A percentile compares a stretch with the other conserved stretches of the same genome.
These are phyloP conservation scores for Chionoecetes opilio DNA, from an alignment of 1,140 invertebrate species.

Conservation along the genomic window DNA sequence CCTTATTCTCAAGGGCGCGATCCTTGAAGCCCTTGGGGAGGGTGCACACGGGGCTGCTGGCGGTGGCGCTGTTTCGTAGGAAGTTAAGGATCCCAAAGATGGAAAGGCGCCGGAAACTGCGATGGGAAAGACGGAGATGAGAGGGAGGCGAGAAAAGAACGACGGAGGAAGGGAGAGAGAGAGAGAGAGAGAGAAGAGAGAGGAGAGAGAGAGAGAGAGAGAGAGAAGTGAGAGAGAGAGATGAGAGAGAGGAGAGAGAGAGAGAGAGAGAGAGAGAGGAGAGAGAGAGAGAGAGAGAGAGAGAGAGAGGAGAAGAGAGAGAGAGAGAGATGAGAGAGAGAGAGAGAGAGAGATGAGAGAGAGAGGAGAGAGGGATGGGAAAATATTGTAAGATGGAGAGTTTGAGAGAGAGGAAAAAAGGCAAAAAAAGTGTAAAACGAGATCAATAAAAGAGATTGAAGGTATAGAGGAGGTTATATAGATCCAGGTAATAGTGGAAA, in stretches of 20 bases:
- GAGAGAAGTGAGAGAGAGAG: neutral
- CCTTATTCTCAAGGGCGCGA: conserved; percentile 88
- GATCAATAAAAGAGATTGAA: too few relatives aligned
- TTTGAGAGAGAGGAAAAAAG: neutral
- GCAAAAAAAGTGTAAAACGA: too few relatives aligned
- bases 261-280: too few relatives aligned
- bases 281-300: neutral
- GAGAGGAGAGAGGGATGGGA: neutral
- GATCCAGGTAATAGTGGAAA: too few relatives aligned
- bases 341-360: neutral
- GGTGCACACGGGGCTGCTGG: conserved; percentile 90
- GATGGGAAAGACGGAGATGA: neutral
- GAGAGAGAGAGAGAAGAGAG: neutral
- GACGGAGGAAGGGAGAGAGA: neutral
- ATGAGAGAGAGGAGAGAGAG: neutral
- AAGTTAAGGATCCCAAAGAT: conserved; percentile 78
- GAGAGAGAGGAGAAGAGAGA: neutral
- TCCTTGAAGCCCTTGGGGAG: conserved; percentile 91
- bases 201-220: neutral
- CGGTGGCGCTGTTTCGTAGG: conserved; percentile 69
- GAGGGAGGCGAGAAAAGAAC: neutral
- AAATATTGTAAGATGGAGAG: neutral
- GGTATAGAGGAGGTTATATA: too few relatives aligned
- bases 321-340: neutral
- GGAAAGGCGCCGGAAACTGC: conserved; percentile 74